Evolutionary conservation across 2,113 vertebrate species (phyloP).

Genomic region (Girardinichthys multiradiatus): DNA sequence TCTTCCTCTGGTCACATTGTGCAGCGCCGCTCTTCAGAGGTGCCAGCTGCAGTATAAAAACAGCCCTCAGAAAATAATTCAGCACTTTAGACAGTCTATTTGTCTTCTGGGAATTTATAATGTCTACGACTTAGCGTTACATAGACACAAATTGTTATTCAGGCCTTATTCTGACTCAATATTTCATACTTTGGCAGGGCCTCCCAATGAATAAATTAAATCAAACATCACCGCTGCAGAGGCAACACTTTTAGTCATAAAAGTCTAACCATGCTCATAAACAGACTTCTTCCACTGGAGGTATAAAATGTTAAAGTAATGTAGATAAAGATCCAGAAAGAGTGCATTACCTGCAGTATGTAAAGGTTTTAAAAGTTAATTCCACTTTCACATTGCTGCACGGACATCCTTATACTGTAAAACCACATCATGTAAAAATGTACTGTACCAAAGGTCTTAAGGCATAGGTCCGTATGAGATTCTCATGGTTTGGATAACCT

Average conservation of each 20-base stretch:
- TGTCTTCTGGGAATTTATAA: neutral
- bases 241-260: neutral
- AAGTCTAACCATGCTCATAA: neutral
- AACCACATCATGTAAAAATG: neutral
- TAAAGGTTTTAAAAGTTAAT: too few species aligned
- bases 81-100: neutral
- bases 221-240: neutral
- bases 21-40: constrained; percentile 2
- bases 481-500: neutral
- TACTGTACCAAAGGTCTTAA: neutral
- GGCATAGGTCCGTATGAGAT: neutral
- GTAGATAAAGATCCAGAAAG: neutral
- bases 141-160: constrained; percentile 5
- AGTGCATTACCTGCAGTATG: too few species aligned
- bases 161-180: neutral
- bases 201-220: constrained; percentile 1
- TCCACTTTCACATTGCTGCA: too few species aligned
- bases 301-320: neutral
- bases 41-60: constrained; percentile 5
- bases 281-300: neutral
- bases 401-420: too few species aligned
- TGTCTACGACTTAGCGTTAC: neutral
- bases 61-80: neutral
- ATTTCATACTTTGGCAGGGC: neutral
- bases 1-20: constrained; percentile 12